These are phyloP conservation scores for Oryzias dopingdopingensis DNA, from an alignment of 2,797 vertebrate genomes.

Conservation along the genomic window DNA sequence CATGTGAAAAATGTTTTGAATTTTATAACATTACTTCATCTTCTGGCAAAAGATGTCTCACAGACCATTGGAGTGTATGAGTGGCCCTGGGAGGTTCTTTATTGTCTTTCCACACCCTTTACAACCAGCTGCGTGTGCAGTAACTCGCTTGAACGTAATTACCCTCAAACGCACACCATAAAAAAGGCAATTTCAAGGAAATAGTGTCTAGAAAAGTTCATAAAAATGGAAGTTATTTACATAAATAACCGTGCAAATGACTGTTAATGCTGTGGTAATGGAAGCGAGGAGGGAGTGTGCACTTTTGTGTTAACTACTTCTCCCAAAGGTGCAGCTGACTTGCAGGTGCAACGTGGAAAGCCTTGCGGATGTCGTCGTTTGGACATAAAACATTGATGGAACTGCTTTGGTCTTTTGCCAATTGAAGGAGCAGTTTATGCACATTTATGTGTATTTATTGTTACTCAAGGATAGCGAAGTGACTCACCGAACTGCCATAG, in stretches of 20 bases:
- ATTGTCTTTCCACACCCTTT: constrained; percentile 68
- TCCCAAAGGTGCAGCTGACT: constrained; percentile 56
- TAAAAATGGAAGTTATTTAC: constrained; percentile 74
- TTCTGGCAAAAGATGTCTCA: constrained; percentile 65
- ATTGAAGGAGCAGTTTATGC: constrained; percentile 24
- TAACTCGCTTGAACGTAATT: constrained; percentile 72
- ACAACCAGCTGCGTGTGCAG: constrained; percentile 59
- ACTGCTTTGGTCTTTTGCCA: constrained; percentile 25
- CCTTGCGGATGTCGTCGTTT: constrained; percentile 21
- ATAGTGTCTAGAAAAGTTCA: constrained; percentile 69
- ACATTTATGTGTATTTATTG: constrained; percentile 16
- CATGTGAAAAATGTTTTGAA: constrained; percentile 61
- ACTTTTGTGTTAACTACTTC: constrained; percentile 50
- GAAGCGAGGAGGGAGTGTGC: constrained; percentile 44
- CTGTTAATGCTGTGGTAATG: constrained; percentile 63
- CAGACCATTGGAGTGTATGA: constrained; percentile 53
- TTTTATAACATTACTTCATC: constrained; percentile 74
- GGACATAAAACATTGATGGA: constrained; percentile 46
- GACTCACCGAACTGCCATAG: not conserved
- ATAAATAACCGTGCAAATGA: constrained; percentile 65
- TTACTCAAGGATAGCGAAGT: not conserved
- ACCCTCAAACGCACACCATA: constrained; percentile 70
- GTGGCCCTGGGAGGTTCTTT: constrained; percentile 62
- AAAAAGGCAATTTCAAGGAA: constrained; percentile 68
- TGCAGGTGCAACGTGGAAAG: constrained; percentile 58